phyloP scores from a whole-genome alignment of 1,140 invertebrate genomes.

The Trichogramma pretiosum region DNA sequence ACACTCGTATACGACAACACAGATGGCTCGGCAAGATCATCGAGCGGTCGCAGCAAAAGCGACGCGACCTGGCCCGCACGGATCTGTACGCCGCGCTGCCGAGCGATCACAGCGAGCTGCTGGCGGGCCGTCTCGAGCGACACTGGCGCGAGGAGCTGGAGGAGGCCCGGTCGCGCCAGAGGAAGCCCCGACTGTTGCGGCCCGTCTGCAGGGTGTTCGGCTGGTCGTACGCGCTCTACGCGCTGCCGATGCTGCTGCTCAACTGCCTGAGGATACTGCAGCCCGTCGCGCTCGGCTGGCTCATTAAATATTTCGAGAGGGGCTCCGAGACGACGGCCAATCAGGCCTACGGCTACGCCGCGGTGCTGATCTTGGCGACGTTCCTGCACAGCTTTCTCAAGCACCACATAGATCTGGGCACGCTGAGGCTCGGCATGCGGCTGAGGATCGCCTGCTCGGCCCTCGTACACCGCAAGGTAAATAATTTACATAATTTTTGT shows the following conservation, averaged over 20 bases:
- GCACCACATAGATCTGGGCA: conserved; percentile 39
- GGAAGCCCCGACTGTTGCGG: conserved; percentile 28
- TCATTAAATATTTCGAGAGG: conserved; percentile 44
- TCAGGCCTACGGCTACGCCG: conserved; percentile 43
- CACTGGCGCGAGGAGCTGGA: conserved; percentile 34
- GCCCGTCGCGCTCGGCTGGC: conserved; percentile 34
- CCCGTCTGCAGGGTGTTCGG: conserved; percentile 32
- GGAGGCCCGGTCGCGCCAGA: conserved; percentile 28
- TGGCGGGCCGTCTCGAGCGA: conserved; percentile 49
- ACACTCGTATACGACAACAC: too few relatives aligned
- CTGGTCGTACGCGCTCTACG: conserved; percentile 7
- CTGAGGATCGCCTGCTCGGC: conserved; percentile 47
- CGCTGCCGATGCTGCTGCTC: neutral
- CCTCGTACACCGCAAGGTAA: conserved; percentile 48
- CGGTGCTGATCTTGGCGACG: conserved; percentile 36
- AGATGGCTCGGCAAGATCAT: too few relatives aligned
- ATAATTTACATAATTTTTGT: neutral
- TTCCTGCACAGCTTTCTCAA: conserved; percentile 35
- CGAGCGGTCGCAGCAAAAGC: too few relatives aligned
- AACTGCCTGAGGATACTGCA: conserved; percentile 30
- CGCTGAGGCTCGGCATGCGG: conserved; percentile 46
- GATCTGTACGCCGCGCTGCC: conserved; percentile 44
- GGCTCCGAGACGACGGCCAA: conserved; percentile 22
- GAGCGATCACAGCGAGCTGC: conserved; percentile 44
- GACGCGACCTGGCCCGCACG: conserved; percentile 15